Conservation (phyloP, 2,797 vertebrate genomes). For the Meda fulgida region DNA sequence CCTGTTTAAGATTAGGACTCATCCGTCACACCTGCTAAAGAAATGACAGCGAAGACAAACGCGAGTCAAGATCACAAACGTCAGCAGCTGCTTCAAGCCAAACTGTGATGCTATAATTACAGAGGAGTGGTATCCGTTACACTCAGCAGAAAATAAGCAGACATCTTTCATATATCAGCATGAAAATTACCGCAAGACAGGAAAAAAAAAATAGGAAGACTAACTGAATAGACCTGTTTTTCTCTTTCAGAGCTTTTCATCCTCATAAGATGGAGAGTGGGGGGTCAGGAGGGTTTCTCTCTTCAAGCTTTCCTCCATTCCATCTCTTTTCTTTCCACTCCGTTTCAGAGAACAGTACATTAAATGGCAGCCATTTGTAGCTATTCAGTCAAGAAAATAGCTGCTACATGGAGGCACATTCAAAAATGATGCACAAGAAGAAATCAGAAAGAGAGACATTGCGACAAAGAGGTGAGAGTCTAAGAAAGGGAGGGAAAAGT, state of each 20-base stretch:
- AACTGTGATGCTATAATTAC: conserved; percentile 40
- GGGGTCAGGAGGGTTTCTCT: conserved; percentile 17
- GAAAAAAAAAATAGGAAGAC: neutral
- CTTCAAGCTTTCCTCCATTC: conserved; percentile 21
- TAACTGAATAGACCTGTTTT: conserved; percentile 1
- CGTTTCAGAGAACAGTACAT: conserved; percentile 9
- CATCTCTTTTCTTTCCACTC: neutral
- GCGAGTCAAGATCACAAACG: neutral
- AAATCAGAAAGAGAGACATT: neutral
- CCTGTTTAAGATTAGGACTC: conserved; percentile 26
- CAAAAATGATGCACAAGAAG: neutral
- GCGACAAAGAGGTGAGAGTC: conserved; percentile 4
- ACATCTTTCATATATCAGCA: conserved; percentile 6
- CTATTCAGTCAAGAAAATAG: conserved; percentile 44
- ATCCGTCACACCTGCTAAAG: conserved; percentile 31
- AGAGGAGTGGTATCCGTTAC: conserved; percentile 3
- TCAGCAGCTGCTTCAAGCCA: conserved; percentile 18
- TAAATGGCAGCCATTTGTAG: conserved; percentile 53
- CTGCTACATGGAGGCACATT: conserved; percentile 34
- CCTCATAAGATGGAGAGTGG: neutral
- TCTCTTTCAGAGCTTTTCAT: conserved; percentile 11
- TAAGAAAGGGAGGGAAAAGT: conserved; percentile 9
- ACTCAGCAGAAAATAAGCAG: conserved; percentile 10
- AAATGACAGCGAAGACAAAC: conserved; percentile 17
- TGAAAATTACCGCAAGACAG: conserved; percentile 23